Base-by-base conservation (phyloP, 2,113 vertebrate genomes). In the Rhinopomastus cyanomelas region DNA sequence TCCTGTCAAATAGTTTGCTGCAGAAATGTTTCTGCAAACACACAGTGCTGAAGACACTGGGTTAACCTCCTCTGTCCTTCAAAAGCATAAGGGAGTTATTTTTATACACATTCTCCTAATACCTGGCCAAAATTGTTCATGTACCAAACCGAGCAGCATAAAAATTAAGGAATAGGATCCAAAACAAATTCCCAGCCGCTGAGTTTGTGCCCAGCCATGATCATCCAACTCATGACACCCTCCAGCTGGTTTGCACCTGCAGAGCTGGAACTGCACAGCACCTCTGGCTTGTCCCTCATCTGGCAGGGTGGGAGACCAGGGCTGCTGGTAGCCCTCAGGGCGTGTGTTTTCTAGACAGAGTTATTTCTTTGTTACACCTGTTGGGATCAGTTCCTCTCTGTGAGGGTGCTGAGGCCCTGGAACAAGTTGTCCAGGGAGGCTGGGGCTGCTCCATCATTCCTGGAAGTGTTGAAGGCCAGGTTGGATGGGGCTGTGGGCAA, bases 131-230 rank as follows among this genome's bases (percentile, higher is more conserved):
- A 76, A 48, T 27, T 66, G 48, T 60, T 29, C 8, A 32, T 1
- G 29, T 10, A n/a, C 15, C 53, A 61, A 71, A 22, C 0, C 46
- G 18, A 3, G 62, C 9, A 56, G 30, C 59, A 32, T 26, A 76
- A 32, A 71, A 34, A 36, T 10, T 10, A 62, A 57, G 34, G 21
- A 64, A 29, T 0, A 8, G 21, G 39, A 71, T 10, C 20, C 4
- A 11, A 48, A 22, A 29, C 3, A 0, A 5, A 48, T 21, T 49
- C 32, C 55, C 14, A 37, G 4, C 42, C 0, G 0, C 0, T 48
- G 2, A 34, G 14, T 29, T 32, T 21, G 32, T 16, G 25, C 57
- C 25, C n/a, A 37, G 64, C 29, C 18, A 4, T 5, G 29, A 25
- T 14, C 19, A 32, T 8, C 32, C 22, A 60, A 61, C 36, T 46